Base-by-base conservation (phyloP, 2,113 vertebrate genomes). In the Thalassoma bifasciatum region DNA sequence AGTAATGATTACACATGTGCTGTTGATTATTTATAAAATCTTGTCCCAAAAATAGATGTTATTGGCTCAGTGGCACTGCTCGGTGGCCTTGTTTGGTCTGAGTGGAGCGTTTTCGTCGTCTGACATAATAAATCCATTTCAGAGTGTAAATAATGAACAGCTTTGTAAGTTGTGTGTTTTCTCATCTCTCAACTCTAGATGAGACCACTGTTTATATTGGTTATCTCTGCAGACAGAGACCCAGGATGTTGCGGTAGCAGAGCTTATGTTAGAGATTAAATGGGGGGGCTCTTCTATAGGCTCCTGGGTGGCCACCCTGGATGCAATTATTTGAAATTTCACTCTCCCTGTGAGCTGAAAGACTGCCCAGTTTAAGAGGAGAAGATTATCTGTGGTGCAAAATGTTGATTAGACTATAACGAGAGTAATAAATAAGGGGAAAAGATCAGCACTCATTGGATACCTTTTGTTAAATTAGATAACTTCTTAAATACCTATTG, bases 81-180 rank as follows among this genome's bases (percentile, higher is more conserved):
- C 5, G 17, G 53, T 82, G 23, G 44, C 69, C 81, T 84, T 80
- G 65, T 86, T 82, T 84, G 58, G 72, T 57, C 62, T 59, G 62
- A 81, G 81, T 75, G 21, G 30, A 70, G 16, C 24, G 49, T 52
- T 17, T 70, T 74, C 49, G 10, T 47, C 16, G 54, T 62, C 11
- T 24, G 56, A 74, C 65, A 71, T 54, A 88, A 81, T 71, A 83
- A 76, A 73, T 79, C 60, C 66, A 77, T 87, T 79, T 80, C 16
- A 76, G 38, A 65, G 72, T 16, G 73, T 88, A 75, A 89, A 88
- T 87, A 90, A 90, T 88, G 72, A 78, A 89, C 42, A 63, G 23
- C 51, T 22, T 71, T 63, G 26, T 59, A 65, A 63, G 47, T 52
- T 16, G 40, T 54, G 72, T 73, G 52, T 38, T 66, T 60, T 74